phyloP scores from a whole-genome alignment of 2,113 vertebrate genomes.

The Actenoides hombroni region DNA sequence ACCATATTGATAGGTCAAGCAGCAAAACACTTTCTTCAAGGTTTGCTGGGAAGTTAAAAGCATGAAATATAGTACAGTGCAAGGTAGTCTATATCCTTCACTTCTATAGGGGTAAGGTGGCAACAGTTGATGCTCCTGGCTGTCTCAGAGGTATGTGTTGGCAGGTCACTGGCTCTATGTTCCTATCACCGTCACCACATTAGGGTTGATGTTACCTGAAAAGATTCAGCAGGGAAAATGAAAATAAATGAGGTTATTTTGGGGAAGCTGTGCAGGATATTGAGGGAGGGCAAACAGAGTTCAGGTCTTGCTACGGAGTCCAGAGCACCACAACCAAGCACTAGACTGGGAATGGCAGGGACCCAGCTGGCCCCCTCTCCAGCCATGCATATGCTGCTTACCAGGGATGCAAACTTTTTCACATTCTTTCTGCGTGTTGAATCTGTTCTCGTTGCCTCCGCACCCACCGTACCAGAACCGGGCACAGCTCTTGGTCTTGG shows the following conservation, averaged over 20 bases:
- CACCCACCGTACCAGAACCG: constrained; percentile 96
- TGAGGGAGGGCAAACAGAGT: not conserved
- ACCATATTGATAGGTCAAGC: constrained; percentile 85
- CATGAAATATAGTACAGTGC: constrained; percentile 82
- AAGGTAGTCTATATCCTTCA: constrained; percentile 78
- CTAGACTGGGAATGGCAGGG: not conserved
- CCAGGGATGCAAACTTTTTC: constrained; percentile 83
- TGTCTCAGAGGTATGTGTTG: constrained; percentile 77
- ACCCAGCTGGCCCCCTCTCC: not conserved
- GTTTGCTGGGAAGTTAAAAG: constrained; percentile 76
- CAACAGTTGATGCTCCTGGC: constrained; percentile 64
- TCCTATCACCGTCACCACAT: constrained; percentile 68
- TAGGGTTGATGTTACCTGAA: constrained; percentile 70
- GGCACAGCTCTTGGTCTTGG: constrained; percentile 76
- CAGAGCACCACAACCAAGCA: not conserved
- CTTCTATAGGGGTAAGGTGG: constrained; percentile 69
- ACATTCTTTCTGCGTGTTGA: constrained; percentile 86
- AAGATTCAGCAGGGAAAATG: not conserved
- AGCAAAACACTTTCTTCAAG: constrained; percentile 73
- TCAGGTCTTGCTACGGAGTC: not conserved
- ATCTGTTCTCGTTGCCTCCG: constrained; percentile 90
- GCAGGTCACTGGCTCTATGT: constrained; percentile 74
- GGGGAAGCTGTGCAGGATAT: rapidly evolving
- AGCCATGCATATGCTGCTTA: not conserved
- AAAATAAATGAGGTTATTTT: not conserved